These are phyloP conservation scores for Philereme transversata DNA, from an alignment of 2,888 invertebrate species.

Conservation along the genomic window DNA sequence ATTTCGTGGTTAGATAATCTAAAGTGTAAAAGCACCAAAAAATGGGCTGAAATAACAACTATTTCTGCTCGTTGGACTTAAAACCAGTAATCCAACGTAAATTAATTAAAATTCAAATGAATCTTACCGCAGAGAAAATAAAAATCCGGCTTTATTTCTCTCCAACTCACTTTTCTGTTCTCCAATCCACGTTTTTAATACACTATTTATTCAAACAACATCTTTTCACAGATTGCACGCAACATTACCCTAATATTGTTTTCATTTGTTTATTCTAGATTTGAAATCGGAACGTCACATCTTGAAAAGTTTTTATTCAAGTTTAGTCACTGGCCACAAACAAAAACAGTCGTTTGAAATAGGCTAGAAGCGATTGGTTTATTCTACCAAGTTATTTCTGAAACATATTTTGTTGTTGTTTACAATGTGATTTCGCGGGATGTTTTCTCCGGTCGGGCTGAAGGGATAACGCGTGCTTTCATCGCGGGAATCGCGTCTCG, in stretches of 20 bases:
- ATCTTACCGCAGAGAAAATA: conserved; percentile 33
- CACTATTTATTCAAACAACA: conserved; percentile 15
- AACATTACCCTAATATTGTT: conserved; percentile 14
- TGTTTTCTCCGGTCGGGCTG: conserved; percentile 11
- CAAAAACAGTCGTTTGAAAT: conserved; percentile 2
- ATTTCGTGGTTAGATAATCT: too few relatives aligned
- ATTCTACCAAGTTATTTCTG: conserved; percentile 4
- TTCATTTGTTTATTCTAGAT: conserved; percentile 2
- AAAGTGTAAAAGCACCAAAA: too few relatives aligned
- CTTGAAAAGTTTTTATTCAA: conserved; percentile 16
- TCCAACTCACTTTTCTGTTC: conserved; percentile 28
- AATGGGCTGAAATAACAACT: too few relatives aligned
- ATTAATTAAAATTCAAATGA: conserved; percentile 12
- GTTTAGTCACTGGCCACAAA: conserved; percentile 10
- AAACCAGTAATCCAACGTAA: too few relatives aligned
- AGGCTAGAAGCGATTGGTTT: conserved; percentile 3
- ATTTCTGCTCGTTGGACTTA: too few relatives aligned
- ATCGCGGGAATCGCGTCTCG: conserved; percentile 32
- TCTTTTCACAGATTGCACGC: conserved; percentile 3
- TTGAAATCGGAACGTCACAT: conserved; percentile 22
- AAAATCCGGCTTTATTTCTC: conserved; percentile 31
- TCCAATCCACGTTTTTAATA: conserved; percentile 27
- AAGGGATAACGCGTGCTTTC: conserved; percentile 27
- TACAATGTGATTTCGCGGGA: conserved; percentile 30
- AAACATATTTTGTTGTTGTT: conserved; percentile 23